phyloP scores from a whole-genome alignment of 2,797 vertebrate species.

The Cygnus olor region DNA sequence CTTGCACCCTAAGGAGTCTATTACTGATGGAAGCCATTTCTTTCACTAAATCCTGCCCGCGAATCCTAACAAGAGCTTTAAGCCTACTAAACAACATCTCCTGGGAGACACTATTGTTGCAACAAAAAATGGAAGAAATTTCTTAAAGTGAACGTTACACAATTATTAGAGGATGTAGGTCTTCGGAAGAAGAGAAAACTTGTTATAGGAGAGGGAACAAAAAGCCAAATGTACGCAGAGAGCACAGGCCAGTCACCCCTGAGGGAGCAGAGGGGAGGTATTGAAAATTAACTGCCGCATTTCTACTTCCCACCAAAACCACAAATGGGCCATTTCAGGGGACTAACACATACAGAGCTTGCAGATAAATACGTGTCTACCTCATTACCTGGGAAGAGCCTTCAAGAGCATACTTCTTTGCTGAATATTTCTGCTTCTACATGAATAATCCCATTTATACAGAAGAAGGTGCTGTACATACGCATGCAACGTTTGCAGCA shows the following conservation, averaged over 20 bases:
- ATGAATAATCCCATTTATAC: background rate
- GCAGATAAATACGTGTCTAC: constrained; percentile 17
- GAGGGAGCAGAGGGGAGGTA: constrained; percentile 27
- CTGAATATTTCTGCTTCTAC: background rate
- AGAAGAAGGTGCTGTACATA: background rate
- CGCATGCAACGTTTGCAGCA: background rate
- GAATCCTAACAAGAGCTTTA: constrained; percentile 19
- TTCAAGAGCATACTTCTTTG: background rate
- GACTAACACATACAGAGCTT: background rate
- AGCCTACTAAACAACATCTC: constrained; percentile 2
- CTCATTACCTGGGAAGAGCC: constrained; percentile 30
- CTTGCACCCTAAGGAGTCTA: constrained; percentile 31
- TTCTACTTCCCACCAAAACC: constrained; percentile 36
- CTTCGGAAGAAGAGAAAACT: constrained; percentile 23
- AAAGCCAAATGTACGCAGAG: constrained; percentile 41
- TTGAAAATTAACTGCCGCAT: constrained; percentile 16
- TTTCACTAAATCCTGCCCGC: constrained; percentile 10
- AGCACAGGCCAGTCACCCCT: background rate
- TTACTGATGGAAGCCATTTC: constrained; percentile 35
- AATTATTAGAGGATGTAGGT: background rate
- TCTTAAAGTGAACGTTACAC: constrained; percentile 34
- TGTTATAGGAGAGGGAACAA: background rate
- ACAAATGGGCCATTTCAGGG: background rate
- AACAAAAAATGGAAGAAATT: constrained; percentile 11
- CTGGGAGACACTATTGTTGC: constrained; percentile 30